Evolutionary conservation across 2,797 vertebrate species (phyloP).

Genomic region (Thunnus albacares): DNA sequence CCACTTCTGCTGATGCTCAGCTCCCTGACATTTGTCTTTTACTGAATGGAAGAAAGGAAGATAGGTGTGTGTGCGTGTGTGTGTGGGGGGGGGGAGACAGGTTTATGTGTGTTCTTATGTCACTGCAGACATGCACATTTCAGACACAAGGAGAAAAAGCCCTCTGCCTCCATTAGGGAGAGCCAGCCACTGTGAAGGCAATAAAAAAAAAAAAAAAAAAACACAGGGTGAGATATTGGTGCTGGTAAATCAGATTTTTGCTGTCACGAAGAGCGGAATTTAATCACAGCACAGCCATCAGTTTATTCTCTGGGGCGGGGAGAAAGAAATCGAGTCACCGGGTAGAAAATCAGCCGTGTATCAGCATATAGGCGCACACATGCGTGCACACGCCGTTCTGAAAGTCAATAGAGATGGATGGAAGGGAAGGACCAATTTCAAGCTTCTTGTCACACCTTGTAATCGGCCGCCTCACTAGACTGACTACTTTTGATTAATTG

Average conservation of each 20-base stretch:
- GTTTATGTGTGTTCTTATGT: conserved; percentile 38
- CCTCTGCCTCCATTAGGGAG: conserved; percentile 30
- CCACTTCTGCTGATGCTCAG: conserved; percentile 73
- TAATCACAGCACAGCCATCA: conserved; percentile 59
- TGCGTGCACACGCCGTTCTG: conserved; percentile 8
- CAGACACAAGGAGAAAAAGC: conserved; percentile 32
- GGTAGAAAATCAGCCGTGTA: conserved; percentile 66
- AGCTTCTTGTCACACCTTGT: conserved; percentile 71
- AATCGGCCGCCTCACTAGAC: conserved; percentile 63
- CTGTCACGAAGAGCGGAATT: conserved; percentile 56
- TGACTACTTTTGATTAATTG: conserved; percentile 76
- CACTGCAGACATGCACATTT: conserved; percentile 28
- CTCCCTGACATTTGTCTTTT: conserved; percentile 62
- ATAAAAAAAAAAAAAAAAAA: conserved; percentile 39
- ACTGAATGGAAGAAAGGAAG: conserved; percentile 44
- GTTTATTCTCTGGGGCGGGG: conserved; percentile 57
- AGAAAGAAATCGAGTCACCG: conserved; percentile 62
- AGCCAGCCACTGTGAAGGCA: conserved; percentile 58
- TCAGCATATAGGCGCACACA: conserved; percentile 56
- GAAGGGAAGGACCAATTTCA: conserved; percentile 72
- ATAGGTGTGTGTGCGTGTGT: conserved; percentile 34
- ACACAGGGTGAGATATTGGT: conserved; percentile 48
- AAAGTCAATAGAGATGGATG: conserved; percentile 70
- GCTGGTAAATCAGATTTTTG: conserved; percentile 68
- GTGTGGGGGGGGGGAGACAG: neutral